phyloP scores from a whole-genome alignment of 2,113 vertebrate species.

The Pelobates fuscus region DNA sequence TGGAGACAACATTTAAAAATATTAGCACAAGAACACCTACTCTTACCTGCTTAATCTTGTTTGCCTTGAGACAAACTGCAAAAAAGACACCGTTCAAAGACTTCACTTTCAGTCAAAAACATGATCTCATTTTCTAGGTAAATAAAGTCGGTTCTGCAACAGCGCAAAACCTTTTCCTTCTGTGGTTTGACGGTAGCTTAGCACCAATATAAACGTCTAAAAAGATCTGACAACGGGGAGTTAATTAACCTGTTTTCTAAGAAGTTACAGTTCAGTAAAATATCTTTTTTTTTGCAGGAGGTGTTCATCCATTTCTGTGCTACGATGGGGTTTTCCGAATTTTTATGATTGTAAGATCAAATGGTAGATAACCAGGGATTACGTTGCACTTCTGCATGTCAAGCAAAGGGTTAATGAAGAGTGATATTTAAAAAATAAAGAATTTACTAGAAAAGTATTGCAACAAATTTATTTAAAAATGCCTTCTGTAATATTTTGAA shows the following conservation, averaged over 20 bases:
- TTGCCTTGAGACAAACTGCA: not conserved
- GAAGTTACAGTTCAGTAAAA: not conserved
- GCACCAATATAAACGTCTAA: slow-evolving; percentile 17
- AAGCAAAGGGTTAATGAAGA: too few species aligned
- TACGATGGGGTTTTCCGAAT: not conserved
- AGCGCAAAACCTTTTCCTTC: slow-evolving; percentile 4
- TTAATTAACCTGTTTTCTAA: not conserved
- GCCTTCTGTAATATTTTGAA: too few species aligned
- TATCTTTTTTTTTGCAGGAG: not conserved
- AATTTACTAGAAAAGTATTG: too few species aligned
- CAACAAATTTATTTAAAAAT: too few species aligned
- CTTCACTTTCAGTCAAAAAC: not conserved
- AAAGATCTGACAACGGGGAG: not conserved
- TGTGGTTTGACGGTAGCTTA: slow-evolving; percentile 31
- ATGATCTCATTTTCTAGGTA: slow-evolving; percentile 6
- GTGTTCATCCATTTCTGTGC: not conserved
- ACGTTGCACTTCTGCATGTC: too few species aligned
- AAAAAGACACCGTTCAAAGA: not conserved
- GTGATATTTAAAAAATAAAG: too few species aligned
- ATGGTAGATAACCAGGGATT: not conserved
- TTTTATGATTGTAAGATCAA: not conserved
- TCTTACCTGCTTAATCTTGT: slow-evolving; percentile 33
- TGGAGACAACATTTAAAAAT: slow-evolving; percentile 19
- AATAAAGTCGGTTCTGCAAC: slow-evolving; percentile 25
- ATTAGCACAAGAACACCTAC: slow-evolving; percentile 6